Base-by-base conservation (phyloP, 2,113 vertebrate species). In the Semicossyphus pulcher region DNA sequence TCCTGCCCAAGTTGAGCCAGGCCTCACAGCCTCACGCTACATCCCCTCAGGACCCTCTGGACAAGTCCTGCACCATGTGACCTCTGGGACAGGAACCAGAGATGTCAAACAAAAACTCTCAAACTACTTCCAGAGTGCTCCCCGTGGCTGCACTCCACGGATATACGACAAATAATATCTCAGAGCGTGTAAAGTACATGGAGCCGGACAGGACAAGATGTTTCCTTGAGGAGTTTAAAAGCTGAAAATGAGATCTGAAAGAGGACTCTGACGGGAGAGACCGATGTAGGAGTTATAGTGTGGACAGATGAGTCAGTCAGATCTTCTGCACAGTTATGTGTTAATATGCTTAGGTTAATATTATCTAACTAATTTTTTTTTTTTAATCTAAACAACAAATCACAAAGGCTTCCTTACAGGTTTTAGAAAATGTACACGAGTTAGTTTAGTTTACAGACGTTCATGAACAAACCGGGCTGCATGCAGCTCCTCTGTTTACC, bases 41-140 rank as follows among this genome's bases (percentile, higher is more conserved):
- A 0, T 81, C 96, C 37, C 73, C 96, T 82, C 97, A 97, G 90
- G 96, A 96, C 79, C 92, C 97, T 41, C 82, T 96, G 31, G 98
- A 99, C 92, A 99, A 98, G 89, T 97, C 97, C 78, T 99, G 98
- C 93, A 99, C 98, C 57, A 99, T 99, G 98, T 99, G 92, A 94
- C 85, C 62, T 52, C 44, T 36, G 2, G 28, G 44, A 42, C 4
- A 11, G 28, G 12, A 39, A 41, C 36, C 26, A 34, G 51, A 18
- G 70, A 32, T 48, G 51, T 10, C 7, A 67, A 73, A 51, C 41
- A 25, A 44, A 71, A 51, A 58, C 44, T 9, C n/a, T 56, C 21
- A 7, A 14, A 31, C 56, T 15, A 47, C 23, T 29, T 66, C 65
- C 53, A 48, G 66, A 63, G 54, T 25, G 39, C 45, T 65, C 45